phyloP scores from a whole-genome alignment of 2,797 vertebrate genomes.

The Brotogeris chrysoptera region DNA sequence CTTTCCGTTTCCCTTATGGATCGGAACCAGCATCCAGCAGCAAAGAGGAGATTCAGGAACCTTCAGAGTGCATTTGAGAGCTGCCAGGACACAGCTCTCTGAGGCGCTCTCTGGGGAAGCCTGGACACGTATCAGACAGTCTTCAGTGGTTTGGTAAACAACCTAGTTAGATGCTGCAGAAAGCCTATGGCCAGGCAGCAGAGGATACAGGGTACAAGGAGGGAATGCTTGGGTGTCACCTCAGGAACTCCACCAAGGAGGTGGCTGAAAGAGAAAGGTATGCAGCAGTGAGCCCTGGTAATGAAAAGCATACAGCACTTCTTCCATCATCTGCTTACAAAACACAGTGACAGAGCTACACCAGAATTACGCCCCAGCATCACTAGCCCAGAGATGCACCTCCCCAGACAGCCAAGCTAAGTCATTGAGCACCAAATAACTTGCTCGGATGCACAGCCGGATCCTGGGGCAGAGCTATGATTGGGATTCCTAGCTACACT shows the following conservation, averaged over 20 bases:
- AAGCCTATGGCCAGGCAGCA: neutral
- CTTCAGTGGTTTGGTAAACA: constrained; percentile 51
- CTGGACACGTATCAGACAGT: constrained; percentile 54
- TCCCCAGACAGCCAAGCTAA: neutral
- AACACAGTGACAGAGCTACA: neutral
- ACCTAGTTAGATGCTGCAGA: constrained; percentile 2
- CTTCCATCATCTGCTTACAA: neutral
- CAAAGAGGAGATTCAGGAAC: constrained; percentile 58
- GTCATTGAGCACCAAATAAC: neutral
- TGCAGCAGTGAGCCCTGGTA: neutral
- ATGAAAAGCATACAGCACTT: neutral
- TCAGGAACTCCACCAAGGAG: neutral
- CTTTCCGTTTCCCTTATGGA: constrained; percentile 69
- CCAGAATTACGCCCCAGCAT: neutral
- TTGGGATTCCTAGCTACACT: neutral
- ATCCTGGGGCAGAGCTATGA: neutral
- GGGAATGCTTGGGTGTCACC: neutral
- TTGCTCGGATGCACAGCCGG: fast-evolving
- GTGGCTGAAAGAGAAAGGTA: neutral
- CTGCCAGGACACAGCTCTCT: constrained; percentile 48
- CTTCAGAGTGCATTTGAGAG: constrained; percentile 48
- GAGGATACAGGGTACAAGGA: neutral
- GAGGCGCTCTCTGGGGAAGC: constrained; percentile 54
- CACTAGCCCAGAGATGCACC: neutral
- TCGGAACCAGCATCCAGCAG: constrained; percentile 65